Percentiles rank a stretch among this genome's conserved stretches.
These are phyloP conservation scores for Hippocampus kuda DNA, from an alignment of 2,797 vertebrate genomes.

Conservation along the genomic window DNA sequence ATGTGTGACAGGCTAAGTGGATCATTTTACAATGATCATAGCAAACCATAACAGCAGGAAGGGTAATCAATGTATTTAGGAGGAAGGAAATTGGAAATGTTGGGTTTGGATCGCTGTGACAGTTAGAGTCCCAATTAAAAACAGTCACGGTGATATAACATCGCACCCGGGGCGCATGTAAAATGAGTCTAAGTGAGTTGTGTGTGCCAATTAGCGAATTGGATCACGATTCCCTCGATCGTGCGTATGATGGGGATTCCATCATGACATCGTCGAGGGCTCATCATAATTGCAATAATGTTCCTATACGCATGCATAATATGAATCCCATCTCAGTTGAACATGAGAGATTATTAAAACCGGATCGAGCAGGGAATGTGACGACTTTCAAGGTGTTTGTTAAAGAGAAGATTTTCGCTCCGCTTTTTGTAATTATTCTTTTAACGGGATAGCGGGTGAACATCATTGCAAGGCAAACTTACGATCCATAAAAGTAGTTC, in stretches of 20 bases:
- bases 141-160: conserved; percentile 8
- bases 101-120: conserved; percentile 6
- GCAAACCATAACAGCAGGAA: not conserved
- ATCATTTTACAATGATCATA: not conserved
- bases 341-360: not conserved
- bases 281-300: not conserved
- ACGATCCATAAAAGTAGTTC: too few relatives aligned
- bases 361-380: not conserved
- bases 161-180: conserved; percentile 4
- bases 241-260: not conserved
- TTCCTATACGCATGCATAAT: not conserved
- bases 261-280: not conserved
- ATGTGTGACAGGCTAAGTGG: not conserved
- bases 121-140: not conserved
- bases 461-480: too few relatives aligned
- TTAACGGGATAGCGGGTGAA: not conserved
- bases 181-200: conserved; percentile 7
- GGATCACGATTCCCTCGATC: too few relatives aligned
- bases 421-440: not conserved
- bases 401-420: not conserved
- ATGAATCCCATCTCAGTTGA: not conserved
- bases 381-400: not conserved
- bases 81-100: conserved; percentile 20
- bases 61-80: conserved; percentile 15
- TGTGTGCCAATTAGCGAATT: conserved; percentile 2